Base-by-base conservation (phyloP, 2,888 invertebrate genomes). In the Mesochorus sp. region DNA sequence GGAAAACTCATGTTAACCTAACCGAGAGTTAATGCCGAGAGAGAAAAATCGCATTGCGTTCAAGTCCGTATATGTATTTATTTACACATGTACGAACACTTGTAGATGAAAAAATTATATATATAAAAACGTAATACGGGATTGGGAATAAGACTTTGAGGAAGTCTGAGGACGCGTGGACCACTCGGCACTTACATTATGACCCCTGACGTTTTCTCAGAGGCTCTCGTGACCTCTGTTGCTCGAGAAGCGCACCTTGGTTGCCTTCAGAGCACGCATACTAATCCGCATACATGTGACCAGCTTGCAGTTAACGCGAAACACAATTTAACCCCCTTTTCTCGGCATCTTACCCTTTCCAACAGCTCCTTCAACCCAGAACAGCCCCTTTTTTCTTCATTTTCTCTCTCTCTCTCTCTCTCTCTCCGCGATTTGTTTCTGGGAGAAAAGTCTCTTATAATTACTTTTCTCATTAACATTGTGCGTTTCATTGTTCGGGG, bases 391-490 rank as follows among this genome's bases (percentile, higher is more conserved):
- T 31, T 26, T 26, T 61, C 31, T 14, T 17, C 51, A n/a, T n/a
- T n/a, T n/a, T n/a, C 53, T 57, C 17, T 1, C 39, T 31, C 39
- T 8, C 26, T 28, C n/a, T 55, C 12, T 19, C 28, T 28, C 6
- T 2, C 49, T 17, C 8, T 3, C 10, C 5, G 14, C 49, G 49
- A 72, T 70, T 64, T 74, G 85, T 86, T 88, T 83, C 83, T 82
- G 78, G 80, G 79, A 82, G 83, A 83, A 85, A 81, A 83, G 81
- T 85, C 82, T 80, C 83, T 83, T 82, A 84, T 88, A 89, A 89
- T 89, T 88, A 89, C 88, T 88, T 87, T 87, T 87, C 88, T 88
- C 89, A 86, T 89, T 88, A 89, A 89, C 86, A 87, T 83, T 86
- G 86, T 85, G 73, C 57, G 21, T 81, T 80, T 85, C 86, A 88